A percentile compares a stretch with the other conserved stretches of the same genome.
phyloP scores from a whole-genome alignment of 37 sponge, comb jelly and placozoan genomes.

The Aplysina aerophoba region DNA sequence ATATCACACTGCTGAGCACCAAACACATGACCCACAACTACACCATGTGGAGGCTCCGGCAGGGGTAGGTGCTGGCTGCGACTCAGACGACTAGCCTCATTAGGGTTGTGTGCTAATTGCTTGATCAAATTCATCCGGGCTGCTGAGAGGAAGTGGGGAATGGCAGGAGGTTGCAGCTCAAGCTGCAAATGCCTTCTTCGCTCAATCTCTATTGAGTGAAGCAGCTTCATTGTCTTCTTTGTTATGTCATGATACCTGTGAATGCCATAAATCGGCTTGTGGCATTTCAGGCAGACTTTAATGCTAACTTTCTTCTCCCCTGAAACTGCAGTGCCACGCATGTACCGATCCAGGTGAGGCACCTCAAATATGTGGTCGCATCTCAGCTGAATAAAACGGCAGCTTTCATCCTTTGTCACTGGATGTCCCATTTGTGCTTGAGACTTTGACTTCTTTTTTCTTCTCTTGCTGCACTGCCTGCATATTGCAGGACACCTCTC shows the following conservation, averaged over 20 bases:
- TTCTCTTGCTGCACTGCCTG: conserved; percentile 39
- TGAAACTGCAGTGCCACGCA: conserved; percentile 24
- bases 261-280: conserved; percentile 57
- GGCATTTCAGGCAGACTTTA: conserved; percentile 82
- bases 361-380: conserved; percentile 87
- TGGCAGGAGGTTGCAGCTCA: background rate
- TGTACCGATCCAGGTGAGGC: conserved; percentile 70
- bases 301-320: conserved; percentile 19
- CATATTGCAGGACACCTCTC: conserved; percentile 72
- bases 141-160: background rate
- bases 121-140: background rate
- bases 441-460: conserved; percentile 31
- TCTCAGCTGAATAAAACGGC: conserved; percentile 68
- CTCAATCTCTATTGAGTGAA: background rate
- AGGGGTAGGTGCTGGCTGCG: too few relatives aligned
- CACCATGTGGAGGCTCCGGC: background rate
- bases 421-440: background rate
- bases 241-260: conserved; percentile 78
- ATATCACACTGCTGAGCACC: background rate
- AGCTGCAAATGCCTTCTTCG: background rate
- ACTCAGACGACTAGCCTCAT: too few relatives aligned
- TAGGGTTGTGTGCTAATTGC: background rate
- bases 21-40: background rate
- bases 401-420: conserved; percentile 2
- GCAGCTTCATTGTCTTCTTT: conserved; percentile 41